phyloP scores from a whole-genome alignment of 2,113 vertebrate genomes.

The Sander lucioperca region DNA sequence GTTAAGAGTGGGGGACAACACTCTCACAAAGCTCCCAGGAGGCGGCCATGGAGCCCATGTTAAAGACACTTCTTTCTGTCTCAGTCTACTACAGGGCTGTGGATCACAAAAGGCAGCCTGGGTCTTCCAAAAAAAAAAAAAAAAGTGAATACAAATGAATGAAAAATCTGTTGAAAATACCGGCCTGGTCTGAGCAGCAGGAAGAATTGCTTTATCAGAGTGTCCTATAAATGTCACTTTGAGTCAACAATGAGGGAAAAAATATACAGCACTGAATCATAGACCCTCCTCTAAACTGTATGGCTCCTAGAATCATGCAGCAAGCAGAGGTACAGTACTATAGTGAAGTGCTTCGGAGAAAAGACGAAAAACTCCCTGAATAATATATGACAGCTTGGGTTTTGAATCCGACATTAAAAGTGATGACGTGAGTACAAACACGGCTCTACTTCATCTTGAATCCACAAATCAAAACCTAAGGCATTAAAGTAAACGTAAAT shows the following conservation, averaged over 20 bases:
- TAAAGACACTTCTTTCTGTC: slow-evolving; percentile 84
- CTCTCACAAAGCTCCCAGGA: slow-evolving; percentile 81
- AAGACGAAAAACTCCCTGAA: slow-evolving; percentile 82
- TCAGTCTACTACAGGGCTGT: slow-evolving; percentile 74
- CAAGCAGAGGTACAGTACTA: slow-evolving; percentile 67
- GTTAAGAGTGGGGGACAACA: slow-evolving; percentile 88
- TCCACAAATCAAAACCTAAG: slow-evolving; percentile 79
- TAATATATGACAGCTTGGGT: slow-evolving; percentile 84
- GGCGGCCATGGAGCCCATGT: slow-evolving; percentile 77
- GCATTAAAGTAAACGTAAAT: slow-evolving; percentile 78
- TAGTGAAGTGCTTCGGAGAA: slow-evolving; percentile 65
- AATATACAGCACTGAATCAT: slow-evolving; percentile 71
- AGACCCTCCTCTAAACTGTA: slow-evolving; percentile 69
- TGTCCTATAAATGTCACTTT: slow-evolving; percentile 84
- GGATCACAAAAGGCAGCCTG: slow-evolving; percentile 80
- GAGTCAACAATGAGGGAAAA: slow-evolving; percentile 79
- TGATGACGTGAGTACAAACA: slow-evolving; percentile 83
- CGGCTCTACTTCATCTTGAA: slow-evolving; percentile 75
- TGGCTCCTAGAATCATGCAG: slow-evolving; percentile 64
- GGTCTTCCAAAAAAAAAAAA: slow-evolving; percentile 57
- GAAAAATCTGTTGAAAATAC: slow-evolving; percentile 73
- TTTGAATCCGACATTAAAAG: slow-evolving; percentile 84
- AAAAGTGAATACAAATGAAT: slow-evolving; percentile 68
- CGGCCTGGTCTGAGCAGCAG: slow-evolving; percentile 69
- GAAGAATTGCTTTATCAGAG: slow-evolving; percentile 83